Percentiles rank a stretch among this genome's conserved stretches.
Evolutionary conservation across 2,888 invertebrate species (phyloP).

Genomic region (Drosophila nigricruria): DNA sequence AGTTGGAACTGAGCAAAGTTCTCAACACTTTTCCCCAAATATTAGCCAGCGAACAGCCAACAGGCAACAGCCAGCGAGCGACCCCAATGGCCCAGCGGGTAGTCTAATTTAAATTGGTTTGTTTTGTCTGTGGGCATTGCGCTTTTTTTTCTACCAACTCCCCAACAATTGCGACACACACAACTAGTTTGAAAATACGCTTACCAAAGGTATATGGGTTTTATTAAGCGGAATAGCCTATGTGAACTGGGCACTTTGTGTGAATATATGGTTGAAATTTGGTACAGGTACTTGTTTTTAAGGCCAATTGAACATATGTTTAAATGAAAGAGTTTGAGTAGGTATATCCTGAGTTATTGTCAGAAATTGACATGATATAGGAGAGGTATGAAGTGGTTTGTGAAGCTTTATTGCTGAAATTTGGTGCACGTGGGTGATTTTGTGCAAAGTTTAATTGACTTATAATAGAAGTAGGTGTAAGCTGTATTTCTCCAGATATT

Average conservation of each 20-base stretch:
- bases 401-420: not conserved
- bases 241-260: not conserved
- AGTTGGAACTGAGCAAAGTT: constrained; percentile 69
- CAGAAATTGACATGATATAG: not conserved
- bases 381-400: not conserved
- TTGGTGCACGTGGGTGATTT: too few relatives aligned
- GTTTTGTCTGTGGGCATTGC: constrained; percentile 80
- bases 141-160: constrained; percentile 63
- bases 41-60: constrained; percentile 37
- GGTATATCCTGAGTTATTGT: not conserved
- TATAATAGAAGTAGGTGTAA: not conserved
- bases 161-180: constrained; percentile 69
- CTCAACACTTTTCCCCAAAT: constrained; percentile 71
- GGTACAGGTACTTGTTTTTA: not conserved
- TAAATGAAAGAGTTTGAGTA: not conserved
- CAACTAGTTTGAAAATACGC: constrained; percentile 35
- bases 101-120: constrained; percentile 84
- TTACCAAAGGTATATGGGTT: not conserved
- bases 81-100: constrained; percentile 73
- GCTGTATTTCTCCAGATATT: not conserved
- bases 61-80: not conserved
- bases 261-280: not conserved
- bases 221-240: not conserved
- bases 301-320: not conserved
- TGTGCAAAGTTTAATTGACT: too few relatives aligned